phyloP scores from a whole-genome alignment of 2,888 invertebrate species.

The Perithous albicinctus region DNA sequence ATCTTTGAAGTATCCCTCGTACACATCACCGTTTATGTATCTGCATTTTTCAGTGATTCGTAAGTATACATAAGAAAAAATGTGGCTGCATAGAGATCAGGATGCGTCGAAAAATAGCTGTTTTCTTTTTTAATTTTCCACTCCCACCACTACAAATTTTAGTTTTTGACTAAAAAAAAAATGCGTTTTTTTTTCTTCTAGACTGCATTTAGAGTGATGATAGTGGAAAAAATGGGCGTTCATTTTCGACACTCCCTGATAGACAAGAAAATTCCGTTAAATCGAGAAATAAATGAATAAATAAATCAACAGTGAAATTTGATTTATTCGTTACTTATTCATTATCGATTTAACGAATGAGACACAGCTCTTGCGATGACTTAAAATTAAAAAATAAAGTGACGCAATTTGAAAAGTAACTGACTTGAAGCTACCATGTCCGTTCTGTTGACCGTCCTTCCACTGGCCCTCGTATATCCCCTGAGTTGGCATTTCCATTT shows the following conservation, averaged over 20 bases:
- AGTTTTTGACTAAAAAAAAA: too few relatives aligned
- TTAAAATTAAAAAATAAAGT: constrained; percentile 8
- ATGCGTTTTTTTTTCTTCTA: too few relatives aligned
- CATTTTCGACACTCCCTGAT: neutral
- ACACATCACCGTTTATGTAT: constrained; percentile 91
- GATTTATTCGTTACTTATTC: neutral
- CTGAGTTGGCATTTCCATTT: constrained; percentile 88
- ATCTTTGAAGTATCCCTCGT: constrained; percentile 95
- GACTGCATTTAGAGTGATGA: too few relatives aligned
- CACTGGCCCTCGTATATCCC: constrained; percentile 93
- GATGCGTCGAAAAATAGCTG: too few relatives aligned
- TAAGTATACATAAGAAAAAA: neutral
- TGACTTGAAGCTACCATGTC: constrained; percentile 90
- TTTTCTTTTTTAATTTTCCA: too few relatives aligned
- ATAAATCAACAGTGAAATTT: neutral
- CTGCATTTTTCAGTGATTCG: constrained; percentile 74
- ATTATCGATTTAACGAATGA: neutral
- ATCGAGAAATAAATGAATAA: neutral
- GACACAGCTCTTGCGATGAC: too few relatives aligned
- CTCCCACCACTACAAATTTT: too few relatives aligned
- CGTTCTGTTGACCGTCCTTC: constrained; percentile 94
- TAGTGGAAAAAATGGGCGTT: too few relatives aligned
- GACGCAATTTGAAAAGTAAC: constrained; percentile 65
- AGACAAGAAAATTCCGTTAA: neutral
- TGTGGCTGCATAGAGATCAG: neutral